Evolutionary conservation across 2,888 invertebrate species (phyloP).

Genomic region (Vanessa cardui): DNA sequence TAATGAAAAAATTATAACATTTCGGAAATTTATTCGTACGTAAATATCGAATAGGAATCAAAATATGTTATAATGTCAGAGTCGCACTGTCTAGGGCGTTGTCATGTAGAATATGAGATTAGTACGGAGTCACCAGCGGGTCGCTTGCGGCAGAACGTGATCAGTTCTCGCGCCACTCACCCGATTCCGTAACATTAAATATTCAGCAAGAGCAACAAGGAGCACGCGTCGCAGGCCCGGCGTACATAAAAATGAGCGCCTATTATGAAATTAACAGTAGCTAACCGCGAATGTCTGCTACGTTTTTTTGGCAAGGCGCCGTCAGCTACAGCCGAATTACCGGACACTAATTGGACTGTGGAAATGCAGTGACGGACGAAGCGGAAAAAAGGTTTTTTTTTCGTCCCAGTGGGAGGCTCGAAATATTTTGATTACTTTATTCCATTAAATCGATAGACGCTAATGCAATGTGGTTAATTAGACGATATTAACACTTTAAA

Average conservation of each 20-base stretch:
- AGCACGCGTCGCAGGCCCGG: conserved; percentile 59
- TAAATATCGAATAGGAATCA: conserved; percentile 34
- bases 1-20: neutral
- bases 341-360: conserved; percentile 80
- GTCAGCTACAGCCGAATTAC: conserved; percentile 78
- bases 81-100: conserved; percentile 59
- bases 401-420: conserved; percentile 37
- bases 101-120: conserved; percentile 71
- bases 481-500: neutral
- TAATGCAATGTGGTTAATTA: neutral
- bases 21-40: neutral
- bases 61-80: conserved; percentile 50
- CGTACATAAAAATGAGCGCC: conserved; percentile 80
- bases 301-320: conserved; percentile 70
- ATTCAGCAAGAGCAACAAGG: conserved; percentile 62
- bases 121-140: conserved; percentile 56
- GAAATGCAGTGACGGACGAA: conserved; percentile 76
- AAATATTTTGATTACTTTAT: conserved; percentile 41
- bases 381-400: conserved; percentile 61
- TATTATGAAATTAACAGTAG: conserved; percentile 80
- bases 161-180: conserved; percentile 58
- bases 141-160: conserved; percentile 55
- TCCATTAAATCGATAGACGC: conserved; percentile 34
- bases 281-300: conserved; percentile 64
- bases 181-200: conserved; percentile 73